Evolutionary conservation across 2,797 vertebrate species (phyloP).

Genomic region (Pempheris klunzingeri): DNA sequence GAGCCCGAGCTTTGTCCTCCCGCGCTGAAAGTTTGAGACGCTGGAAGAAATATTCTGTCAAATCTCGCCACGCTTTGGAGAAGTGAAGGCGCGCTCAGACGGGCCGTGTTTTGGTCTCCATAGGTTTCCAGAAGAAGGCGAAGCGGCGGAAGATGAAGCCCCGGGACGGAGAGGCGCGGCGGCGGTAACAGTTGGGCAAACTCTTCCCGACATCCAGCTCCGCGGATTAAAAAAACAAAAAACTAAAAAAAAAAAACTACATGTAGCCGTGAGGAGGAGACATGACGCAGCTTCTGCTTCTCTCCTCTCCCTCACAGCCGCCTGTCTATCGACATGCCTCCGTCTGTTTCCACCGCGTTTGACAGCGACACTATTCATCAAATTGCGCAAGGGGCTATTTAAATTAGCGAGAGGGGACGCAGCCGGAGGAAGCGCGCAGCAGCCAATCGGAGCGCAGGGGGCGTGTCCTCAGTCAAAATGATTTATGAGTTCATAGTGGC

Average conservation of each 20-base stretch:
- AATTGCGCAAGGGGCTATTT: slow-evolving; percentile 77
- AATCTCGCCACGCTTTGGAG: slow-evolving; percentile 6
- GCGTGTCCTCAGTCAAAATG: slow-evolving; percentile 75
- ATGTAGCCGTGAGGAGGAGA: neutral
- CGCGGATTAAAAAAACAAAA: no score
- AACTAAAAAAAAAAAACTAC: slow-evolving; percentile 35
- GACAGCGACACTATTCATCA: slow-evolving; percentile 76
- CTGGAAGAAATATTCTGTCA: slow-evolving; percentile 8
- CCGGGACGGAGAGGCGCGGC: slow-evolving; percentile 15
- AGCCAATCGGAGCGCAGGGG: slow-evolving; percentile 75
- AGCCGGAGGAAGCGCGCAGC: slow-evolving; percentile 30
- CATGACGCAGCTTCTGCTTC: slow-evolving; percentile 48
- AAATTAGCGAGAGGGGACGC: slow-evolving; percentile 66
- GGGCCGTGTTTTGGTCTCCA: slow-evolving; percentile 40
- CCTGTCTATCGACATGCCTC: slow-evolving; percentile 13
- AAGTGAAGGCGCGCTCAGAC: slow-evolving; percentile 21
- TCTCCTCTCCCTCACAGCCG: slow-evolving; percentile 11
- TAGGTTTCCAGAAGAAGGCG: slow-evolving; percentile 7
- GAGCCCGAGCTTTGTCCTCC: slow-evolving; percentile 42
- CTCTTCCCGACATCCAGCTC: slow-evolving; percentile 54
- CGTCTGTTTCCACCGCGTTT: slow-evolving; percentile 32
- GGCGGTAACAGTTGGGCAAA: slow-evolving; percentile 52
- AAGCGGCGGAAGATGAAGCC: slow-evolving; percentile 15
- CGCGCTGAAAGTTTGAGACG: slow-evolving; percentile 48
- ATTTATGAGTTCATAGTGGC: slow-evolving; percentile 77